Evolutionary conservation across 2,888 invertebrate species (phyloP).

Genomic region (Pammene aurita): DNA sequence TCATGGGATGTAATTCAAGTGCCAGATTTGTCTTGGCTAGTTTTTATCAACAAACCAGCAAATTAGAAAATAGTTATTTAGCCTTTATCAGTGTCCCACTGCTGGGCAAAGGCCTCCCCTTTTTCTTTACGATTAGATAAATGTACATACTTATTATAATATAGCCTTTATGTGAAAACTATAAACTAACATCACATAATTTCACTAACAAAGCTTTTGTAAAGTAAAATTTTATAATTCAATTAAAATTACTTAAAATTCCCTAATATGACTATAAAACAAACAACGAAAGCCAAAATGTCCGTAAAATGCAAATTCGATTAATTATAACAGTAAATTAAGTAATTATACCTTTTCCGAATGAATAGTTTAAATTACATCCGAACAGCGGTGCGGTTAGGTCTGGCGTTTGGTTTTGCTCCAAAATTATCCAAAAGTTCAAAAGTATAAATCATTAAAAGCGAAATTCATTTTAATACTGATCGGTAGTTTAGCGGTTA

Average conservation of each 20-base stretch:
- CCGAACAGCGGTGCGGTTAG: not conserved
- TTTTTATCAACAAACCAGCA: too few relatives aligned
- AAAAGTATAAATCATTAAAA: constrained; percentile 13
- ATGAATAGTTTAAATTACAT: constrained; percentile 22
- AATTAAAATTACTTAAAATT: not conserved
- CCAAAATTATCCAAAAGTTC: constrained; percentile 15
- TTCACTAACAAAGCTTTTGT: too few relatives aligned
- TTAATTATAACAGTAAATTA: constrained; percentile 22
- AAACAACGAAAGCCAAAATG: not conserved
- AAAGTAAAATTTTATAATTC: not conserved
- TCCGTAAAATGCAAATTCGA: not conserved
- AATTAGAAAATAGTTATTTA: too few relatives aligned
- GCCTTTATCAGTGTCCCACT: too few relatives aligned
- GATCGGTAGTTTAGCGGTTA: constrained; percentile 14
- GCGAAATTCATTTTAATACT: constrained; percentile 11
- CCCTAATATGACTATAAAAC: not conserved
- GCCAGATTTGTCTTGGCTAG: too few relatives aligned
- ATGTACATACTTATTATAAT: too few relatives aligned
- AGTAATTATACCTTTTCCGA: constrained; percentile 1
- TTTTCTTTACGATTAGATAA: too few relatives aligned
- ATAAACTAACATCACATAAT: too few relatives aligned
- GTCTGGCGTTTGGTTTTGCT: constrained; percentile 10
- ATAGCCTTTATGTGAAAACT: too few relatives aligned
- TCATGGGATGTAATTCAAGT: too few relatives aligned
- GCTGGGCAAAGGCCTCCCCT: too few relatives aligned